Percentiles rank a stretch among this genome's conserved stretches.
phyloP scores from a whole-genome alignment of 2,797 vertebrate genomes.

The Scomberomorus guttatus region DNA sequence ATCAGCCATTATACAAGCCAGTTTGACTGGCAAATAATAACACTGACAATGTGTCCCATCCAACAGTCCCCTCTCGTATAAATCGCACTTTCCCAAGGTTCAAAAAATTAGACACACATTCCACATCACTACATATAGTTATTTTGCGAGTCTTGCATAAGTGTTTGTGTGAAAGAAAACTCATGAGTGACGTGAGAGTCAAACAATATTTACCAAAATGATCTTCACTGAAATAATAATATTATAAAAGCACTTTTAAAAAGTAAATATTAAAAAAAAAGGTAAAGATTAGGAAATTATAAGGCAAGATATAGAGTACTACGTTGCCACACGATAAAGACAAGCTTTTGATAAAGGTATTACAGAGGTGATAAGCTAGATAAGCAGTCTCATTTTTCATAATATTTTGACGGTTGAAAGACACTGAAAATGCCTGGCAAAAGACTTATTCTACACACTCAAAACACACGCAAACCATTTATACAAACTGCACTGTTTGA shows the following conservation, averaged over 20 bases:
- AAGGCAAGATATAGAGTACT: neutral
- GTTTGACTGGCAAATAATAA: constrained; percentile 62
- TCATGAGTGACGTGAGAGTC: neutral
- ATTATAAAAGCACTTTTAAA: constrained; percentile 1
- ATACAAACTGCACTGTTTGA: constrained; percentile 34
- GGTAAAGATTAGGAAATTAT: constrained; percentile 8
- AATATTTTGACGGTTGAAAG: constrained; percentile 21
- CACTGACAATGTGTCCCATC: constrained; percentile 43
- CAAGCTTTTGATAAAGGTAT: constrained; percentile 30
- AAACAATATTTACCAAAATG: constrained; percentile 16
- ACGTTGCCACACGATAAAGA: constrained; percentile 17
- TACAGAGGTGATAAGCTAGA: constrained; percentile 25
- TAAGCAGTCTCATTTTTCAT: constrained; percentile 25
- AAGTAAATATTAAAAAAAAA: neutral
- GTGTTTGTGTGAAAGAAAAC: neutral
- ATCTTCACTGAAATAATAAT: constrained; percentile 4
- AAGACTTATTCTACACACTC: constrained; percentile 34
- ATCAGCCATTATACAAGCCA: constrained; percentile 73
- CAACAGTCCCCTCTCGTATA: constrained; percentile 25
- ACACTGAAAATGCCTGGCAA: constrained; percentile 18
- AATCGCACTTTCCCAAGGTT: constrained; percentile 21
- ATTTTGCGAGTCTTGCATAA: neutral
- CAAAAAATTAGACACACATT: constrained; percentile 13
- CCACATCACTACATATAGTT: neutral
- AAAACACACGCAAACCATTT: constrained; percentile 43